Evolutionary conservation across 2,797 vertebrate species (phyloP), one percentile per base, ranked within the genome.

Genomic region (Adelosebastes latens): DNA sequence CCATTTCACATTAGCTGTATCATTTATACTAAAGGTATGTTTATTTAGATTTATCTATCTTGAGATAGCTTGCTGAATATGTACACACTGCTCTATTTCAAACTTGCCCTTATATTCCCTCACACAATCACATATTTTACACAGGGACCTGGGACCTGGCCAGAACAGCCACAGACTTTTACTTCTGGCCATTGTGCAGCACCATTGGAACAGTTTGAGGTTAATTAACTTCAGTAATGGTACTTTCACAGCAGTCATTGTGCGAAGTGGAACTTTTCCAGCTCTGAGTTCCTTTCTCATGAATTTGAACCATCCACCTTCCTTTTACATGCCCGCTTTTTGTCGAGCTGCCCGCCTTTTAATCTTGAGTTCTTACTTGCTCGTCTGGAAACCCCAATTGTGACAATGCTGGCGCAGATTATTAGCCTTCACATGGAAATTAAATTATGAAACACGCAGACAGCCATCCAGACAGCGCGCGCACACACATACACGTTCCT

Each of bases 221-320:
- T 85, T 86, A 92, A 89, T 89, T 84, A 59, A 89, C 42, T 75
- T 81, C 58, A 58, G 31, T 68, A 79, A 81, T 72, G 16, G 73
- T 61, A 60, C 67, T 89, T 86, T 66, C 68, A 82, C 72, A 55
- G 66, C 71, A 55, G 39, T 71, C 72, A 65, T 52, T 72, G n/a
- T 79, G 73, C 3, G n/a, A 62, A 82, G 59, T 59, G 39, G 72
- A 89, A 83, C 74, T 69, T 81, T 79, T 79, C 36, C 59, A 64
- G 20, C n/a, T 4, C 29, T 4, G 64, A 78, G 64, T 75, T 80
- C 18, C 18, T 74, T 81, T 80, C 59, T 80, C 34, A 39, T 55
- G 72, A 79, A 79, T 78, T 80, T 68, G 52, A 75, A 70, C 72
- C 42, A 27, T 53, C 69, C n/a, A 31, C 72, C 16, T 75, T 76